Evolutionary conservation across 2,797 vertebrate genomes (phyloP).

Genomic region (Sebastes hubbsi): DNA sequence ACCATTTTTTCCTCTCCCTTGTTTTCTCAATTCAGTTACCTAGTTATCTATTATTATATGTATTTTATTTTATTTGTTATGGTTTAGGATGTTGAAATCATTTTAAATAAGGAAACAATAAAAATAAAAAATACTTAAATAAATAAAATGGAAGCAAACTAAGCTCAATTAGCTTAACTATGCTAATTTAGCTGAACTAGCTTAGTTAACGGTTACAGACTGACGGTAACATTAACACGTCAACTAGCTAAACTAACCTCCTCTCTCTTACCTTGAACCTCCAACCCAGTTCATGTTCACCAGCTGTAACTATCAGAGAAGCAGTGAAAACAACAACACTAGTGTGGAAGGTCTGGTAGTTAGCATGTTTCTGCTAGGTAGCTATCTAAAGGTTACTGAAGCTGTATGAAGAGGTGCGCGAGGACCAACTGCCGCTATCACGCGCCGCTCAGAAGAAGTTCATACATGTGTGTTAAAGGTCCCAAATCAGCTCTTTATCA

Average conservation of each 20-base stretch:
- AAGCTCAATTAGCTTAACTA: no score
- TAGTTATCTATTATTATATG: no score
- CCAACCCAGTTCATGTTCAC: slow-evolving; percentile 85
- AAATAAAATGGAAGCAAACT: no score
- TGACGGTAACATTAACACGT: neutral
- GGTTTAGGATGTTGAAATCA: no score
- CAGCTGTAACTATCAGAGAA: accelerated
- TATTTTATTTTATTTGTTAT: no score
- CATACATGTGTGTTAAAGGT: neutral
- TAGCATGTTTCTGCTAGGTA: neutral
- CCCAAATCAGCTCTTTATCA: no score
- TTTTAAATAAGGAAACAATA: no score
- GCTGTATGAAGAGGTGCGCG: neutral
- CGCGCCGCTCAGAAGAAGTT: neutral
- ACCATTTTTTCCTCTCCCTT: no score
- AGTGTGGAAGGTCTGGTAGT: neutral
- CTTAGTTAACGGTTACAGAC: neutral
- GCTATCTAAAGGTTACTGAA: neutral
- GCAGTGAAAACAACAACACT: neutral
- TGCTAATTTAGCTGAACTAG: neutral
- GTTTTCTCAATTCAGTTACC: no score
- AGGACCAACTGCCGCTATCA: neutral
- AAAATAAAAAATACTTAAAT: accelerated
- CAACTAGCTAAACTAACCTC: accelerated
- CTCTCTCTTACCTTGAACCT: slow-evolving; percentile 76